Evolutionary conservation across 1,140 invertebrate species (phyloP).

Genomic region (Brachionus sp.): DNA sequence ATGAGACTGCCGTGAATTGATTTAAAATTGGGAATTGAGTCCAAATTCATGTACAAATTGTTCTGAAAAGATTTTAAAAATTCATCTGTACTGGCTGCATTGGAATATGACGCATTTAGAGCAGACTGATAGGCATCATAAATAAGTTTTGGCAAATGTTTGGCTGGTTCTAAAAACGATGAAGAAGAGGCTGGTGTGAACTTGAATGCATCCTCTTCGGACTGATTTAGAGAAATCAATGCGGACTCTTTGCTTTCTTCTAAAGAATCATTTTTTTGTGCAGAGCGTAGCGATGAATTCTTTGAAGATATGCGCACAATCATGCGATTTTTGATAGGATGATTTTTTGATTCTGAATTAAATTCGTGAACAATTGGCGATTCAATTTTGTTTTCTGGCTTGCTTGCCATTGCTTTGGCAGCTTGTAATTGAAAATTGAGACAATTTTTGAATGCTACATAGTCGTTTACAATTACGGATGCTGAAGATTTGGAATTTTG

Average conservation of each 20-base stretch:
- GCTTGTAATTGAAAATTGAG: slow-evolving; percentile 34
- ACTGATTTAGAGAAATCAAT: not conserved
- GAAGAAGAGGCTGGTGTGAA: not conserved
- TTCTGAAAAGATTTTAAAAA: slow-evolving; percentile 34
- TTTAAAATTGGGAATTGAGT: slow-evolving; percentile 27
- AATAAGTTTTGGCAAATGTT: slow-evolving; percentile 32
- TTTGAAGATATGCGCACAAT: slow-evolving; percentile 23
- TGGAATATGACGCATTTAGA: not conserved
- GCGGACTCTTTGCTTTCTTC: slow-evolving; percentile 13
- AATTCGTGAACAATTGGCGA: not conserved
- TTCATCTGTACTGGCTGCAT: not conserved
- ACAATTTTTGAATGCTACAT: slow-evolving; percentile 38
- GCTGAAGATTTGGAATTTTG: slow-evolving; percentile 6
- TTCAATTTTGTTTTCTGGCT: not conserved
- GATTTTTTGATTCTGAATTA: not conserved
- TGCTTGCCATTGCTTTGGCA: slow-evolving; percentile 21
- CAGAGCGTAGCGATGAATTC: not conserved
- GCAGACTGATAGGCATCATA: slow-evolving; percentile 35
- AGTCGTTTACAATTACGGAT: slow-evolving; percentile 32
- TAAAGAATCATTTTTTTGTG: not conserved
- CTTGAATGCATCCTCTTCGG: not conserved
- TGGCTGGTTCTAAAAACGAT: slow-evolving; percentile 6
- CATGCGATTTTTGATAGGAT: slow-evolving; percentile 31
- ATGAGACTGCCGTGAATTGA: slow-evolving; percentile 26
- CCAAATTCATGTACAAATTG: slow-evolving; percentile 34